Conservation (phyloP, 2,113 vertebrate genomes). For the Varanus komodoensis region DNA sequence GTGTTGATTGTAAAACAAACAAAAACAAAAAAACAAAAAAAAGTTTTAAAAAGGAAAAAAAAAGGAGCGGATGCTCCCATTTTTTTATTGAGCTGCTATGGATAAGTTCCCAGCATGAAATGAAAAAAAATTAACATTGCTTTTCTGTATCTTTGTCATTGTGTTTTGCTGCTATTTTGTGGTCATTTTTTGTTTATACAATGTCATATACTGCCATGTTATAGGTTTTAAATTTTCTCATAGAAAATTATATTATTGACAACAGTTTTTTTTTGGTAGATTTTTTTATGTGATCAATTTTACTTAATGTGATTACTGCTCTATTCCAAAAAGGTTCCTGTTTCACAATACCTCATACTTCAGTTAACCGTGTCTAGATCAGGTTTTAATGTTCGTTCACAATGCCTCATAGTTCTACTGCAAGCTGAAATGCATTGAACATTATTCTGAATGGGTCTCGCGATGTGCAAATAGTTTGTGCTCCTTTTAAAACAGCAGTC, state of each 20-base stretch:
- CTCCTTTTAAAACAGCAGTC: slow-evolving; percentile 75
- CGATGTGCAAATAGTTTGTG: slow-evolving; percentile 77
- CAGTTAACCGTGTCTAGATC: slow-evolving; percentile 86
- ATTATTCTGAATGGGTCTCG: slow-evolving; percentile 79
- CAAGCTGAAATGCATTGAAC: slow-evolving; percentile 76
- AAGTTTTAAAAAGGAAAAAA: slow-evolving; percentile 66
- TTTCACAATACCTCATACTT: slow-evolving; percentile 97
- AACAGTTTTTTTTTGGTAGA: slow-evolving; percentile 79
- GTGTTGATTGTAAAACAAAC: slow-evolving; percentile 85
- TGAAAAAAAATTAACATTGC: slow-evolving; percentile 81
- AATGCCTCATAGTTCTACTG: slow-evolving; percentile 81
- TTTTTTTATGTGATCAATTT: slow-evolving; percentile 88
- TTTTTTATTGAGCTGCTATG: slow-evolving; percentile 92
- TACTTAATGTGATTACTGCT: slow-evolving; percentile 92
- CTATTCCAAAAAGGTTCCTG: slow-evolving; percentile 93
- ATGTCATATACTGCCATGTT: slow-evolving; percentile 95
- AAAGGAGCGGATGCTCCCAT: slow-evolving; percentile 83
- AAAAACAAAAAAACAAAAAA: slow-evolving; percentile 45
- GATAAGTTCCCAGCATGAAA: slow-evolving; percentile 88
- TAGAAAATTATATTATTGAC: slow-evolving; percentile 96
- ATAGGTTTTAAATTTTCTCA: slow-evolving; percentile 93
- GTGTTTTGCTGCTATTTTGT: slow-evolving; percentile 98
- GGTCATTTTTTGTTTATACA: slow-evolving; percentile 84
- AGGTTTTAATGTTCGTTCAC: slow-evolving; percentile 78
- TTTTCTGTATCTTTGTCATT: slow-evolving; percentile 88